Evolutionary conservation across 1,140 invertebrate species (phyloP).

Genomic region (Pissodes strobi): DNA sequence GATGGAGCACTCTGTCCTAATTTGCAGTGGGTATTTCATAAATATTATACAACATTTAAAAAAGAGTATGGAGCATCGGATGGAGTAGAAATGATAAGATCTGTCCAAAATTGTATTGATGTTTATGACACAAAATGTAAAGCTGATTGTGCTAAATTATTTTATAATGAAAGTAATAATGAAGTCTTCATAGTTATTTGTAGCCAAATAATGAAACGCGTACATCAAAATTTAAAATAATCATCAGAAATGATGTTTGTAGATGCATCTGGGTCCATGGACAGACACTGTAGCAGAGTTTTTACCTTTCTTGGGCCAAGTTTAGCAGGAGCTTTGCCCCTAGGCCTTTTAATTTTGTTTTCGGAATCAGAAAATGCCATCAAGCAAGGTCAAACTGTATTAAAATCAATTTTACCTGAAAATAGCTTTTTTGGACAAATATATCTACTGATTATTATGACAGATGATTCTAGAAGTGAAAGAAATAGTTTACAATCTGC

Average conservation of each 20-base stretch:
- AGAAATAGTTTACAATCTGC: too few relatives aligned
- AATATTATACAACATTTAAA: constrained; percentile 6
- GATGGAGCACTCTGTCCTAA: constrained; percentile 6
- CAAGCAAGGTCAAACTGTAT: not conserved
- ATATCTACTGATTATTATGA: too few relatives aligned
- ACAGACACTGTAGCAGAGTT: not conserved
- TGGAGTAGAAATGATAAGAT: too few relatives aligned
- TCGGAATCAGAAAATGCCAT: not conserved
- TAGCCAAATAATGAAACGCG: not conserved
- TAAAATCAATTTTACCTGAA: not conserved
- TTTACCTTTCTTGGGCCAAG: not conserved
- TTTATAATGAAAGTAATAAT: too few relatives aligned
- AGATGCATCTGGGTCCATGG: constrained; percentile 3
- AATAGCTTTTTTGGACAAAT: too few relatives aligned
- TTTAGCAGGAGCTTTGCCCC: constrained; percentile 2
- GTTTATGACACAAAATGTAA: too few relatives aligned
- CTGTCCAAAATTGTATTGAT: too few relatives aligned
- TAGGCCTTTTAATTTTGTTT: not conserved
- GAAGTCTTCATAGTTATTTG: too few relatives aligned
- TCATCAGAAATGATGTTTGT: constrained; percentile 3
- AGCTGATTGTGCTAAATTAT: too few relatives aligned
- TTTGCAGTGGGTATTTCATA: constrained; percentile 5
- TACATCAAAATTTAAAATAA: not conserved
- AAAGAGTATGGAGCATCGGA: not conserved
- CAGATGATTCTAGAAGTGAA: constrained; percentile 28